phyloP scores from a whole-genome alignment of 2,113 vertebrate genomes.

The Tretioscincus oriximinensis region DNA sequence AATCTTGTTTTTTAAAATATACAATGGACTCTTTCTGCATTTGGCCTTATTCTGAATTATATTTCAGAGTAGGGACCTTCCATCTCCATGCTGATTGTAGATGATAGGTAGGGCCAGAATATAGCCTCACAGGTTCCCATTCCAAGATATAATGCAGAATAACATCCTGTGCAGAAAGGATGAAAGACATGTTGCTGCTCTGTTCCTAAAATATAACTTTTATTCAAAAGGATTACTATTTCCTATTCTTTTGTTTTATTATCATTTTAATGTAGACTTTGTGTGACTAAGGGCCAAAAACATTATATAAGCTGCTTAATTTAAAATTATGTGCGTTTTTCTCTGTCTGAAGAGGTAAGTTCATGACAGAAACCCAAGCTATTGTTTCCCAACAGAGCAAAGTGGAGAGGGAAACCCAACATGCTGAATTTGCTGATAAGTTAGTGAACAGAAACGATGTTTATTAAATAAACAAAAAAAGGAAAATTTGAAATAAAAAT shows the following conservation, averaged over 20 bases:
- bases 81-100: too few species aligned
- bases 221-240: conserved; percentile 35
- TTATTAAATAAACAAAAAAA: conserved; percentile 28
- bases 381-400: conserved; percentile 48
- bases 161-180: too few species aligned
- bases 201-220: conserved; percentile 24
- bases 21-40: conserved; percentile 36
- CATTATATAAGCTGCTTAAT: conserved; percentile 48
- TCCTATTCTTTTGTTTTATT: conserved; percentile 42
- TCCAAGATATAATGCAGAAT: too few species aligned
- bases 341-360: conserved; percentile 72
- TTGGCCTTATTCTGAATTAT: too few species aligned
- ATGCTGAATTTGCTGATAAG: conserved; percentile 75
- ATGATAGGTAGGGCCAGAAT: too few species aligned
- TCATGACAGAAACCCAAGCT: conserved; percentile 41
- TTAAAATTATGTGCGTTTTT: conserved; percentile 55
- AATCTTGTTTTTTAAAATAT: conserved; percentile 42
- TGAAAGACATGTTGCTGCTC: conserved; percentile 1
- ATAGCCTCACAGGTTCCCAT: too few species aligned
- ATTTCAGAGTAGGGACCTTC: too few species aligned
- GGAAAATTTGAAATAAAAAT: conserved; percentile 33
- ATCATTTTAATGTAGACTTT: conserved; percentile 39
- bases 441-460: conserved; percentile 57
- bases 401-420: background rate
- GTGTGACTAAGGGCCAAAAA: conserved; percentile 22